A percentile compares a stretch with the other conserved stretches of the same genome.
phyloP scores from a whole-genome alignment of 2,113 vertebrate genomes.

The Vimba vimba region DNA sequence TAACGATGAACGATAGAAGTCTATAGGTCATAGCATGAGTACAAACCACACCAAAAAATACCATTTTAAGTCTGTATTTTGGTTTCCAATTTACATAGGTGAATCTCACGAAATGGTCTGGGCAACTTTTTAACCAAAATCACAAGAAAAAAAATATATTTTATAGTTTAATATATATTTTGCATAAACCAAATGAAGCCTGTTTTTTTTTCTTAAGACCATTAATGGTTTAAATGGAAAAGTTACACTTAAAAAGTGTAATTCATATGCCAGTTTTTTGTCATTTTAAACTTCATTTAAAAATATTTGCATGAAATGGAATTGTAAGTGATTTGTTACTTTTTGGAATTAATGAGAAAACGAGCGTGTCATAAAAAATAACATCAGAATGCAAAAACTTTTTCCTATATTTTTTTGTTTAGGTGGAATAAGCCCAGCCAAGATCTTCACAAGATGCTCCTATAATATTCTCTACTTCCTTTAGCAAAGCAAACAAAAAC shows the following conservation, averaged over 20 bases:
- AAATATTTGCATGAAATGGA: too few species aligned
- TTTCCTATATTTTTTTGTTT: neutral
- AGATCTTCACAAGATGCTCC: neutral
- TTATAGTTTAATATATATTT: neutral
- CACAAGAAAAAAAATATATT: neutral
- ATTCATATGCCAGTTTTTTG: too few species aligned
- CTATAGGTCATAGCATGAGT: slow-evolving; percentile 14
- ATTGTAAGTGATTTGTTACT: too few species aligned
- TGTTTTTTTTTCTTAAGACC: neutral
- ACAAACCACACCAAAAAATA: slow-evolving; percentile 22
- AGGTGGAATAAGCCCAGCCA: neutral
- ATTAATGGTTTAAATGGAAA: too few species aligned
- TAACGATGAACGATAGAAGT: neutral
- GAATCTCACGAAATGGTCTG: neutral
- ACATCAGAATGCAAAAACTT: neutral
- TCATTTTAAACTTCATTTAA: too few species aligned
- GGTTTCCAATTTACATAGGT: neutral
- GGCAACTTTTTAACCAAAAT: neutral
- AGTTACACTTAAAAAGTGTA: too few species aligned
- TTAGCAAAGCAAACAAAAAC: neutral
- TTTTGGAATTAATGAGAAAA: too few species aligned
- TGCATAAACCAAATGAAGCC: neutral
- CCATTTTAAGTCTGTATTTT: neutral
- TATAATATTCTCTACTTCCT: neutral
- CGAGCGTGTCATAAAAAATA: neutral